Conservation (phyloP, 1,140 invertebrate genomes). For the Sitobion miscanthi region DNA sequence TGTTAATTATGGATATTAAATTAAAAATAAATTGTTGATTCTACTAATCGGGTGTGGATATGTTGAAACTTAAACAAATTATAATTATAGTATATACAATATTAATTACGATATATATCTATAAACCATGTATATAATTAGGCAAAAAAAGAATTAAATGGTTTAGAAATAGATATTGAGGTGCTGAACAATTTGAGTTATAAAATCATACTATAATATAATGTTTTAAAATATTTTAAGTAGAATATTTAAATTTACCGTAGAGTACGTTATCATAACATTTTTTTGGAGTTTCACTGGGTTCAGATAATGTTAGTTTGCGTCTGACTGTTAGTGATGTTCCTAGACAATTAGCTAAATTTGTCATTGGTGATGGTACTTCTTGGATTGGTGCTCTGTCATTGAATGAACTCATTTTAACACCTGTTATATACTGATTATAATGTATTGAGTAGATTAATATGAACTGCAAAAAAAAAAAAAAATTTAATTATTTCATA, state of each 20-base stretch:
- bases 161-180: background rate
- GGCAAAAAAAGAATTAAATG: background rate
- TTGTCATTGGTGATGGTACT: slow-evolving; percentile 32
- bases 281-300: slow-evolving; percentile 51
- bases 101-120: background rate
- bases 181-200: background rate
- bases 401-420: slow-evolving; percentile 51
- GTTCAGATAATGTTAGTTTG: slow-evolving; percentile 35
- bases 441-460: background rate
- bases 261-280: slow-evolving; percentile 20
- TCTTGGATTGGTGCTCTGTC: slow-evolving; percentile 11
- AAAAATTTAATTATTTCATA: background rate
- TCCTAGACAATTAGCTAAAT: slow-evolving; percentile 49
- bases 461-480: background rate
- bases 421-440: background rate
- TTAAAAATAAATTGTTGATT: background rate
- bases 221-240: background rate
- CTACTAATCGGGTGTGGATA: background rate
- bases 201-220: background rate
- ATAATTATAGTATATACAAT: background rate
- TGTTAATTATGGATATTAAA: background rate
- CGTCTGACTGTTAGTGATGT: slow-evolving; percentile 44
- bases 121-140: background rate
- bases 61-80: background rate
- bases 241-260: background rate